phyloP scores from a whole-genome alignment of 2,113 vertebrate species.

The Alaudala cheleensis region DNA sequence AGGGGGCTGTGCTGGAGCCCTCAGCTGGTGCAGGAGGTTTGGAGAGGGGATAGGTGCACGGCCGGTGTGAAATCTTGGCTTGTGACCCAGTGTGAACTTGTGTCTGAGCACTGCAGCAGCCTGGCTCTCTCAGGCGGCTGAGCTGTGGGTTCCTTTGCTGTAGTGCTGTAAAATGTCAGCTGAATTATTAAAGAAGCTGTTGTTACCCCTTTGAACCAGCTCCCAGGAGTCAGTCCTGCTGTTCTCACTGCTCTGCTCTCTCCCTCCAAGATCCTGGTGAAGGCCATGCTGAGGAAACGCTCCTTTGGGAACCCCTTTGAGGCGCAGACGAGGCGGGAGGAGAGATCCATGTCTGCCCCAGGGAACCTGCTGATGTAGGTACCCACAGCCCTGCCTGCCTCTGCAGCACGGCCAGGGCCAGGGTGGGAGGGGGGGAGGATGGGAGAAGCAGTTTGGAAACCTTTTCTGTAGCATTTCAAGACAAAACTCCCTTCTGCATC shows the following conservation, averaged over 20 bases:
- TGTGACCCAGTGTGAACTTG: not conserved
- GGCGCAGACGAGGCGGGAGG: constrained; percentile 85
- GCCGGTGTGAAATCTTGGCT: not conserved
- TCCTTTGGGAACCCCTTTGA: constrained; percentile 98
- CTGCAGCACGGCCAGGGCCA: not conserved
- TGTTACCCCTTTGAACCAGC: not conserved
- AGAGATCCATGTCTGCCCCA: constrained; percentile 93
- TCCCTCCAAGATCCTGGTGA: constrained; percentile 88
- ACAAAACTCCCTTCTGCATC: not conserved
- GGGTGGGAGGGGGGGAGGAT: not conserved
- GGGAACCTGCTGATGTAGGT: constrained; percentile 92
- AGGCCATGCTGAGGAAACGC: constrained; percentile 96
- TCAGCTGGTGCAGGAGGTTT: not conserved
- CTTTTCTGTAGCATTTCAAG: not conserved
- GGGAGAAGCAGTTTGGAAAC: not conserved
- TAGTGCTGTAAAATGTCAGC: not conserved
- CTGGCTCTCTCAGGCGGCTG: not conserved
- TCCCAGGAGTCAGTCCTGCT: not conserved
- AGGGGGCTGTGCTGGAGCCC: not conserved
- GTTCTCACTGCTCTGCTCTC: not conserved
- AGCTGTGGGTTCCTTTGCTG: not conserved
- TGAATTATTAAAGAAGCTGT: not conserved
- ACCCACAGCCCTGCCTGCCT: not conserved
- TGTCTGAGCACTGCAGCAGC: not conserved
- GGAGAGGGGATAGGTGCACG: not conserved